These are phyloP conservation scores for Beaufortia kweichowensis DNA, from an alignment of 2,113 vertebrate species.

Conservation along the genomic window DNA sequence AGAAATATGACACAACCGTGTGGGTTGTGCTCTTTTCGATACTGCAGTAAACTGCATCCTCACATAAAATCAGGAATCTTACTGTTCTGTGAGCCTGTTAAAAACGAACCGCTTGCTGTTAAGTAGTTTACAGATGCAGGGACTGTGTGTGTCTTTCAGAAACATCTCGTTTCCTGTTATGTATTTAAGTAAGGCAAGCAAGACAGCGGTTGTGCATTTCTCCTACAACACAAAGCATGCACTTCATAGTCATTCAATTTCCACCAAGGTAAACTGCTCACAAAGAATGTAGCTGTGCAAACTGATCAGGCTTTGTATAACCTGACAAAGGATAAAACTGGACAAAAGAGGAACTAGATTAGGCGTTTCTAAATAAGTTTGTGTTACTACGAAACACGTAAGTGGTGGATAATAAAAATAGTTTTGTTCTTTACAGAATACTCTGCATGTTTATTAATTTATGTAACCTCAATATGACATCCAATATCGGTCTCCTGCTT, in stretches of 20 bases:
- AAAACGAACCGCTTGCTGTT: too few relatives aligned
- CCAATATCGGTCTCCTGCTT: background rate
- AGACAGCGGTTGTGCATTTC: background rate
- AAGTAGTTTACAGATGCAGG: background rate
- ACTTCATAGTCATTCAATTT: slow-evolving; percentile 2
- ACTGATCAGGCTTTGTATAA: background rate
- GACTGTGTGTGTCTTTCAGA: background rate
- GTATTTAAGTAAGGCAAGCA: slow-evolving; percentile 17
- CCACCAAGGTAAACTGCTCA: background rate
- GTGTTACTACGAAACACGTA: slow-evolving; percentile 2
- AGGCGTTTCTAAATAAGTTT: slow-evolving; percentile 28
- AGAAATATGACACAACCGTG: slow-evolving; percentile 46
- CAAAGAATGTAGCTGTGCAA: background rate
- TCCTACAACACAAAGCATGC: background rate
- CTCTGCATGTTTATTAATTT: slow-evolving; percentile 40
- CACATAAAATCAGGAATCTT: background rate
- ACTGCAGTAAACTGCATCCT: slow-evolving; percentile 25
- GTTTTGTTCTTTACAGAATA: slow-evolving; percentile 48
- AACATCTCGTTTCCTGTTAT: slow-evolving; percentile 44
- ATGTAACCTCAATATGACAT: slow-evolving; percentile 33
- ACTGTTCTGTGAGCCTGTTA: background rate
- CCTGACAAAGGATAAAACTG: background rate
- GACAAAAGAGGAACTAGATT: background rate
- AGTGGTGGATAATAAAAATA: slow-evolving; percentile 37
- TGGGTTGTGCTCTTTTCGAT: slow-evolving; percentile 9